Evolutionary conservation across 2,888 invertebrate genomes (phyloP).

Genomic region (Drosophila aldrichi): DNA sequence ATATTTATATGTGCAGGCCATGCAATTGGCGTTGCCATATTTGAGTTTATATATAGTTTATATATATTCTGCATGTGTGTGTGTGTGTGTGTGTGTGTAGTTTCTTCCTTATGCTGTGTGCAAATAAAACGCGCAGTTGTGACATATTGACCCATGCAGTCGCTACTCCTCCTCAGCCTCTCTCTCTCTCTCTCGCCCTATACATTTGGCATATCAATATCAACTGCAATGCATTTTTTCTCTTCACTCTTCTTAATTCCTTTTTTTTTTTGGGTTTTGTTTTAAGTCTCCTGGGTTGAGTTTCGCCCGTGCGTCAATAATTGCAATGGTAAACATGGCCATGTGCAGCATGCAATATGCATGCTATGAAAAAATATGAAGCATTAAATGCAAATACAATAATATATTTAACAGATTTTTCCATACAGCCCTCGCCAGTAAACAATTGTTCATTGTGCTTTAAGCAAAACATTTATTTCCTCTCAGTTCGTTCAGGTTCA

Average conservation of each 20-base stretch:
- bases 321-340: constrained; percentile 63
- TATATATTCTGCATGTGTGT: not conserved
- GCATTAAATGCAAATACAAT: constrained; percentile 50
- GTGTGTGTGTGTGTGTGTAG: not conserved
- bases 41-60: constrained; percentile 29
- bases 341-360: constrained; percentile 40
- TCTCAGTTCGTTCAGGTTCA: constrained; percentile 3
- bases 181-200: not conserved
- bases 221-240: constrained; percentile 28
- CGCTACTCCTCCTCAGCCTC: not conserved
- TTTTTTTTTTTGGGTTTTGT: not conserved
- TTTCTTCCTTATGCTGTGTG: constrained; percentile 30
- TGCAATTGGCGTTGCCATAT: constrained; percentile 55
- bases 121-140: constrained; percentile 60
- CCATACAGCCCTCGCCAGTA: not conserved
- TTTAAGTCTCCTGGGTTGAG: constrained; percentile 63
- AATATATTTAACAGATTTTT: constrained; percentile 39
- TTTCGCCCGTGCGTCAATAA: constrained; percentile 74
- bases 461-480: constrained; percentile 3
- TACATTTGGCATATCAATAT: constrained; percentile 22
- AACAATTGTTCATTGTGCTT: constrained; percentile 1
- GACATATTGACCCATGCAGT: constrained; percentile 74
- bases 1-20: constrained; percentile 70
- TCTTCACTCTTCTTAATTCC: constrained; percentile 4
- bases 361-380: constrained; percentile 32